These are phyloP conservation scores for Halcyon chelicuti DNA, from an alignment of 2,797 vertebrate genomes.

Conservation along the genomic window DNA sequence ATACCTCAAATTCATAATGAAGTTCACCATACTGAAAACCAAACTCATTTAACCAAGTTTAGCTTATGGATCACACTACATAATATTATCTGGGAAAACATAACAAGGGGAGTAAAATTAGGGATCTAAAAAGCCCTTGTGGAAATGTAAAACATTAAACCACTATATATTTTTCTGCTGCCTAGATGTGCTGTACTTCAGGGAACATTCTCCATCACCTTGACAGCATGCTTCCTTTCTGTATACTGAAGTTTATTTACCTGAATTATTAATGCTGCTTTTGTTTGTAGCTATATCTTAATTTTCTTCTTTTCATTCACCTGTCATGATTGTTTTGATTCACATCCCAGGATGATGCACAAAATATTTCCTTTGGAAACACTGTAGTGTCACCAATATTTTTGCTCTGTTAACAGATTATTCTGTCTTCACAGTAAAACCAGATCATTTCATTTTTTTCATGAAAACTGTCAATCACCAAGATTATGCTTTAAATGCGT, in stretches of 20 bases:
- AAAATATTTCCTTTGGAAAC: slow-evolving; percentile 78
- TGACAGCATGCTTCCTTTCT: slow-evolving; percentile 74
- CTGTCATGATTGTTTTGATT: slow-evolving; percentile 78
- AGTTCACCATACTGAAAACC: not conserved
- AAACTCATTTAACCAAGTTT: slow-evolving; percentile 27
- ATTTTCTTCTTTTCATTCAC: slow-evolving; percentile 78
- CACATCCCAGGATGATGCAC: slow-evolving; percentile 69
- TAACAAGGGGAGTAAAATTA: slow-evolving; percentile 51
- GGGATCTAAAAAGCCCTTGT: slow-evolving; percentile 37
- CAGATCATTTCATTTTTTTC: slow-evolving; percentile 54
- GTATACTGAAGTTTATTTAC: slow-evolving; percentile 77
- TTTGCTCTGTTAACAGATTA: slow-evolving; percentile 76
- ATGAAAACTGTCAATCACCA: slow-evolving; percentile 75
- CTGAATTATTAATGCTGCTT: slow-evolving; percentile 82
- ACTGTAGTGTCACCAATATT: slow-evolving; percentile 69
- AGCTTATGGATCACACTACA: slow-evolving; percentile 36
- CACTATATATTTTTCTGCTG: slow-evolving; percentile 57
- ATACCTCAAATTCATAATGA: not conserved
- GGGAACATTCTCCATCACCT: slow-evolving; percentile 74
- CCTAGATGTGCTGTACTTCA: slow-evolving; percentile 55
- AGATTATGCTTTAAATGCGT: slow-evolving; percentile 75
- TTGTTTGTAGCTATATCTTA: slow-evolving; percentile 79
- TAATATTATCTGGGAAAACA: slow-evolving; percentile 25
- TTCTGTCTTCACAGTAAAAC: slow-evolving; percentile 71
- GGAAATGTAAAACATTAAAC: slow-evolving; percentile 48